Base-by-base conservation (phyloP, 2,113 vertebrate genomes). In the Irena cyanogastra region DNA sequence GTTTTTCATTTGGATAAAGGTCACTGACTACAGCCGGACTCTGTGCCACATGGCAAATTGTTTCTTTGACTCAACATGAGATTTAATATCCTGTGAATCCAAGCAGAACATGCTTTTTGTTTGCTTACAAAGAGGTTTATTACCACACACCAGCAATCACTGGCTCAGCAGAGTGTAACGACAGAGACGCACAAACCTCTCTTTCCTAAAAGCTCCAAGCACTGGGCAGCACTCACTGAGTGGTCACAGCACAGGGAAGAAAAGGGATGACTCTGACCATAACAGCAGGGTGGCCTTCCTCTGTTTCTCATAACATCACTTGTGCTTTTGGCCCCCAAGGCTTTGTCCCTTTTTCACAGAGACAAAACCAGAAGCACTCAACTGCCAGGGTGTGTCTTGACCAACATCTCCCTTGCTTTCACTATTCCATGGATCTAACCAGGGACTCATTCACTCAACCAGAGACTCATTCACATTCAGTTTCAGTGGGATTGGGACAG, bases 61-160 rank as follows among this genome's bases (percentile, higher is more conserved):
- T 63, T 89, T 87, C 86, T 95, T 94, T 71, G 91, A 90, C 56
- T 89, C 86, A 52, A 82, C 65, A 59, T 8, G n/a, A 91, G 64
- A 91, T 96, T 96, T 94, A 96, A 97, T 95, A 95, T 92, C 93
- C 83, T 94, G 94, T 92, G 86, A 87, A 89, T 77, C 77, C 64
- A 87, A 95, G 93, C 37, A 2, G 30, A 92, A 71, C n/a, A 35
- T 28, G 69, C 27, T 74, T 83, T 89, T 71, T 87, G 68, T 94
- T 93, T 94, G 56, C 93, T 75, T 64, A 81, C 89, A 87, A 63
- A 94, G 80, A 81, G 60, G 44, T 92, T 90, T 83, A 81, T 93
- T 61, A 41, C 39, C 68, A 87, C 56, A 90, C 50, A 31, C 2
- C 83, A 88, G 63, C 0, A 0, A 68, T 47, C 37, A 24, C 50